phyloP scores from a whole-genome alignment of 2,797 vertebrate species.

The Acipenser ruthenus region DNA sequence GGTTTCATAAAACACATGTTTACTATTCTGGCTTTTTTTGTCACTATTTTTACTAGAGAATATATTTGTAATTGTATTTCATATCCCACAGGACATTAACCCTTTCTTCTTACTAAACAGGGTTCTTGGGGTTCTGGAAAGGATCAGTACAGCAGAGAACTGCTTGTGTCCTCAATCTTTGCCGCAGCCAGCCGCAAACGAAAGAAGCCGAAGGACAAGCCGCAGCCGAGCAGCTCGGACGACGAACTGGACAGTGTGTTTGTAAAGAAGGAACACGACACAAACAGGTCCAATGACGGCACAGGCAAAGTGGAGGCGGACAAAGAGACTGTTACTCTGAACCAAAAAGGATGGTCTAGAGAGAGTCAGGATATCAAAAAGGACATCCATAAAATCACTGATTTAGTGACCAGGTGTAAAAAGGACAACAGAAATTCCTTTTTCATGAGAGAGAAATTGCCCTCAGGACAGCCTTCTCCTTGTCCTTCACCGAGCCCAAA shows the following conservation, averaged over 20 bases:
- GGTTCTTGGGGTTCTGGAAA: slow-evolving; percentile 94
- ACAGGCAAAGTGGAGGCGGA: slow-evolving; percentile 35
- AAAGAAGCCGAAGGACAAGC: slow-evolving; percentile 92
- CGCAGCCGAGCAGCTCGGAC: slow-evolving; percentile 89
- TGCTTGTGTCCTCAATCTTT: slow-evolving; percentile 96
- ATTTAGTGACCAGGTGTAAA: slow-evolving; percentile 38
- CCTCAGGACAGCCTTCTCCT: slow-evolving; percentile 44
- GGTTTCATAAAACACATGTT: no score
- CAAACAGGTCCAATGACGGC: slow-evolving; percentile 44
- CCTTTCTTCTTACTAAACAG: slow-evolving; percentile 39
- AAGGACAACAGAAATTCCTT: slow-evolving; percentile 53
- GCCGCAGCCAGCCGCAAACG: slow-evolving; percentile 92
- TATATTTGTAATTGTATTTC: no score
- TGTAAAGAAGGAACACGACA: slow-evolving; percentile 58
- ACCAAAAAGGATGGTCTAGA: slow-evolving; percentile 20
- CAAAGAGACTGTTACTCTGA: slow-evolving; percentile 36
- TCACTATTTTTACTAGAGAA: no score
- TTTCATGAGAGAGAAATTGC: slow-evolving; percentile 51
- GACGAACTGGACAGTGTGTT: slow-evolving; percentile 88
- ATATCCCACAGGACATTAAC: no score
- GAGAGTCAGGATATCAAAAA: slow-evolving; percentile 45
- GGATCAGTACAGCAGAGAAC: slow-evolving; percentile 88
- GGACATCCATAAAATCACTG: slow-evolving; percentile 45
- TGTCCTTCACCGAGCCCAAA: slow-evolving; percentile 45
- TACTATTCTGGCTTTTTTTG: no score